Evolutionary conservation across 2,113 vertebrate genomes (phyloP), one percentile per base, ranked within the genome.

Genomic region (Forbesichthys papilliferus): DNA sequence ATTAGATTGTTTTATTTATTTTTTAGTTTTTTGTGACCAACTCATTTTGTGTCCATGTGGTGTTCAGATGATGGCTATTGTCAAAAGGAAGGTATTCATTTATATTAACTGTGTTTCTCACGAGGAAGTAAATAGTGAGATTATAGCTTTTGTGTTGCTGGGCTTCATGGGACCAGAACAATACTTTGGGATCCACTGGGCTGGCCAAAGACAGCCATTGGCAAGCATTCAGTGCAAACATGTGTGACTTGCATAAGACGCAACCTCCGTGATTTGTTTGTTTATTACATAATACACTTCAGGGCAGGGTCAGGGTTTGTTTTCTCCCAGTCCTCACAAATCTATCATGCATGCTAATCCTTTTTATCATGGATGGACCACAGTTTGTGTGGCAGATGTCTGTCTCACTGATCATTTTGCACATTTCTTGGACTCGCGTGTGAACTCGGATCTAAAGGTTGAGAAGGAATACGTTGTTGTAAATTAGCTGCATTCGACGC

Each of bases 311-410:
- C 63, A 73, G 75, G 51, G 36, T 63, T 18, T 61, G 73, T 70
- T 80, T 70, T 75, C 58, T 70, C 71, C 73, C 34, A 56, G 66
- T 64, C 53, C 66, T 57, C 54, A 47, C 53, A 82, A 80, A 81
- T 85, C 74, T 76, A 65, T 64, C 34, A 62, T 64, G 59, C 48
- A 48, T 63, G 67, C 34, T 81, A 75, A 84, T 77, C 69, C 69
- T n/a, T 42, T 47, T 78, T 69, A 68, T 53, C 47, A 61, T 14
- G 5, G 51, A 64, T 55, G 53, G 64, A 18, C 47, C 69, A 64
- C 61, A 64, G 71, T 74, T 75, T 75, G 46, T 13, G 46, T 52
- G 63, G 58, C 71, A 78, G 70, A 71, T 74, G 63, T 71, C 52
- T 27, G 27, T 27, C 27, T 27, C 27, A 27, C 27, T 27, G 27